Evolutionary conservation across 2,113 vertebrate species (phyloP).

Genomic region (Megalops atlanticus): DNA sequence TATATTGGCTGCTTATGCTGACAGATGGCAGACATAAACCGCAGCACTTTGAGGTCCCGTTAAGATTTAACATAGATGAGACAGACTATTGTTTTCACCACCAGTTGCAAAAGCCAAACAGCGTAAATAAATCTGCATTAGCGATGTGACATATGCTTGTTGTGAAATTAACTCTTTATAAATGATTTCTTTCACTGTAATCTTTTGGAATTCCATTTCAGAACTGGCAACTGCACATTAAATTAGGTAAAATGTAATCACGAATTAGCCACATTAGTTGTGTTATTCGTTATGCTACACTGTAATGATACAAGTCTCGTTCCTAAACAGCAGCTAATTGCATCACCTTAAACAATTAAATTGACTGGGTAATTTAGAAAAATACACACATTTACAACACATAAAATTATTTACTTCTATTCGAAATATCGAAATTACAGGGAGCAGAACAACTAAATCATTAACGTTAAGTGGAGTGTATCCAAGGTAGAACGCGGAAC

Average conservation of each 20-base stretch:
- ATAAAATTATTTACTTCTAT: too few relatives aligned
- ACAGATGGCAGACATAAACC: conserved; percentile 58
- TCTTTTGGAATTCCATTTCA: neutral
- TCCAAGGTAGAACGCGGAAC: neutral
- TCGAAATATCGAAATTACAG: conserved; percentile 1
- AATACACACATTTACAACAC: too few relatives aligned
- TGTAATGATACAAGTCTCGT: neutral
- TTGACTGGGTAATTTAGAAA: neutral
- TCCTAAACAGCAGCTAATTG: too few relatives aligned
- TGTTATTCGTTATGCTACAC: neutral
- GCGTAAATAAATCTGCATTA: neutral
- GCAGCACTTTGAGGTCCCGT: conserved; percentile 49
- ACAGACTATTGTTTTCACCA: conserved; percentile 46
- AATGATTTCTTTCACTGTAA: neutral
- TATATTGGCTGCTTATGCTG: conserved; percentile 8
- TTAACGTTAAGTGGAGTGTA: neutral
- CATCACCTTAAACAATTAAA: neutral
- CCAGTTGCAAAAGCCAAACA: neutral
- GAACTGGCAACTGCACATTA: neutral
- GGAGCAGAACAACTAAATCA: neutral
- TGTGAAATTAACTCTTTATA: neutral
- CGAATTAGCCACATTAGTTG: neutral
- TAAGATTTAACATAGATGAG: conserved; percentile 56
- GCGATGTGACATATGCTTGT: neutral
- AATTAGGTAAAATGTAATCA: neutral